Percentiles rank a stretch among this genome's conserved stretches.
These are phyloP conservation scores for Carassius carassius DNA, from an alignment of 2,113 vertebrate species.

Conservation along the genomic window DNA sequence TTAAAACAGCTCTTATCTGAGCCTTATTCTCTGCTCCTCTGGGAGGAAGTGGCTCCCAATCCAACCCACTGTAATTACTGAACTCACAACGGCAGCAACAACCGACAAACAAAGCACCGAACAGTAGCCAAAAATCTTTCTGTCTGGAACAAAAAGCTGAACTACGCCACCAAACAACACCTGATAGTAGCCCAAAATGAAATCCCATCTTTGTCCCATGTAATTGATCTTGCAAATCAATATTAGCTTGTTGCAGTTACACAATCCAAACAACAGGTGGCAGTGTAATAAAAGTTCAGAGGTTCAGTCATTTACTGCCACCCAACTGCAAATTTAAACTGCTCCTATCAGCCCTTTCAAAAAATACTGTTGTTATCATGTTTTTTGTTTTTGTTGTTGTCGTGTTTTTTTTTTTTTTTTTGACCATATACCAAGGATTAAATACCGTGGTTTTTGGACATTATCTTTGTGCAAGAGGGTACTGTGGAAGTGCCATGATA, in stretches of 20 bases:
- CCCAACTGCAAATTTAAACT: background rate
- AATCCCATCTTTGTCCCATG: background rate
- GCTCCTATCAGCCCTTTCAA: background rate
- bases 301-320: background rate
- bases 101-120: conserved; percentile 18
- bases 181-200: background rate
- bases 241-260: background rate
- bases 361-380: background rate
- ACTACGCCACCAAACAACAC: background rate
- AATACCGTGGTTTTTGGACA: background rate
- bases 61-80: conserved; percentile 33
- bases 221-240: background rate
- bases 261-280: conserved; percentile 44
- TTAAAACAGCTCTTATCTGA: conserved; percentile 31
- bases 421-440: background rate
- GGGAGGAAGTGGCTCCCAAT: conserved; percentile 41
- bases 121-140: background rate
- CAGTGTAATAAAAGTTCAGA: background rate
- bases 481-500: background rate
- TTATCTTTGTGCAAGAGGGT: background rate
- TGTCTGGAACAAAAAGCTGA: background rate
- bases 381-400: too few species aligned
- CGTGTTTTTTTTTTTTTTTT: background rate
- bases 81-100: background rate
- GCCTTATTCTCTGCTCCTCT: conserved; percentile 19